phyloP scores from a whole-genome alignment of 2,113 vertebrate genomes.

The Grantiella picta region DNA sequence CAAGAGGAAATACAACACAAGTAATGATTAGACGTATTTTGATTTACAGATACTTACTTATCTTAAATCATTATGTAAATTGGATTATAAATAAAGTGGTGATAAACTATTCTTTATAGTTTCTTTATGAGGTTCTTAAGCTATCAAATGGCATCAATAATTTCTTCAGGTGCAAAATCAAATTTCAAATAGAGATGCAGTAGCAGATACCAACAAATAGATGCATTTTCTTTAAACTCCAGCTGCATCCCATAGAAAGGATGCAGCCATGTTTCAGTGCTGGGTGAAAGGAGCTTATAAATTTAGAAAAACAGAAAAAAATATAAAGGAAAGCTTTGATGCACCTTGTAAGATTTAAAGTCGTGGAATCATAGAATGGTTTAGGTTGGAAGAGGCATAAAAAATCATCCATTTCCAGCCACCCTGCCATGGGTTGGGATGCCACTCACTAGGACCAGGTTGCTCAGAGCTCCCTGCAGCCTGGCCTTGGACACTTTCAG shows the following conservation, averaged over 20 bases:
- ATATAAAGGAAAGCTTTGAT: not conserved
- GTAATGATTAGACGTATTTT: not conserved
- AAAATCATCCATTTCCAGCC: not conserved
- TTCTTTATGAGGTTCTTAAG: not conserved
- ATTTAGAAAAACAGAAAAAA: not conserved
- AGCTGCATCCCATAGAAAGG: not conserved
- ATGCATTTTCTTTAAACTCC: not conserved
- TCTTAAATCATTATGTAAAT: not conserved
- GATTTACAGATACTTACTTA: not conserved
- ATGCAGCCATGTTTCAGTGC: fast-evolving
- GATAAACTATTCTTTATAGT: not conserved
- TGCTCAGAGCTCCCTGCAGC: not conserved
- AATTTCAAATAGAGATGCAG: not conserved
- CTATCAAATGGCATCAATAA: not conserved
- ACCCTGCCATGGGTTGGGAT: not conserved
- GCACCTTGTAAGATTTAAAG: not conserved
- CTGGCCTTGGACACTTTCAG: not conserved
- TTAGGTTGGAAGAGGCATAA: not conserved
- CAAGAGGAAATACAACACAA: not conserved
- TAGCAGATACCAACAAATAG: not conserved
- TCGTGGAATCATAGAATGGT: not conserved
- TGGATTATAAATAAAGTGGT: not conserved
- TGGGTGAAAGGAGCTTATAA: not conserved
- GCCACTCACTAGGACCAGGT: fast-evolving
- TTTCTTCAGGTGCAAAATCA: not conserved